Evolutionary conservation across 2,797 vertebrate genomes (phyloP), one percentile per base, ranked within the genome.

Genomic region (Pangasius sanitwongsei): DNA sequence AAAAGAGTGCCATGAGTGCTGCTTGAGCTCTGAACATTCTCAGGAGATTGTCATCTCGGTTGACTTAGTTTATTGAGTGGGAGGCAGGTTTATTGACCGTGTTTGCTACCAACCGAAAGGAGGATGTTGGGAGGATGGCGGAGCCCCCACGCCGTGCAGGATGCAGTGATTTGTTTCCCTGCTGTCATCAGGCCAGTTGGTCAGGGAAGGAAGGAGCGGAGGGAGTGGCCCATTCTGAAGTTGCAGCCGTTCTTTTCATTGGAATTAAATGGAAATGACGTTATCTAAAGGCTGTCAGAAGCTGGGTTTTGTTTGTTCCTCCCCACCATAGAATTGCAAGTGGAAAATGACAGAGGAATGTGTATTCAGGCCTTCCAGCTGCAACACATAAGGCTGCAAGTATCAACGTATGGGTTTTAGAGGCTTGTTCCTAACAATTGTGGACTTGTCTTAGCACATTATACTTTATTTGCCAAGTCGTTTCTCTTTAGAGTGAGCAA

Each of bases 381-480:
- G 91, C 88, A 92, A 90, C 92, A 90, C 89, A 87, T 84, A 89
- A 53, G 77, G 91, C 83, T 85, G 90, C 88, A 37, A 63, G 86
- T 90, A 81, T 78, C 63, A 31, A 20, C 80, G 87, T 91, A 92
- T 92, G 89, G 7, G 25, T 63, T 89, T 83, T 85, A 67, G 83
- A 89, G 81, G 55, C 31, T 89, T 92, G 93, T 92, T 92, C 89
- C 92, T 84, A 7, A 86, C n/a, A 74, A 41, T 61, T 20, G 53
- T 41, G 87, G 93, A 85, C 94, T 89, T 95, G 95, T 94, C 89
- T 93, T 53, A 89, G 93, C 94, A 92, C 70, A 85, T 86, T 87
- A 78, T 90, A 57, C 61, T 86, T 90, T 88, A 83, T 85, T 90
- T 88, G 87, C 87, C 78, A 87, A 82, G 88, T 89, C 88, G 91